Percentiles rank a stretch among this genome's conserved stretches.
phyloP scores from a whole-genome alignment of 1,140 invertebrate species.

The Artemia franciscana region DNA sequence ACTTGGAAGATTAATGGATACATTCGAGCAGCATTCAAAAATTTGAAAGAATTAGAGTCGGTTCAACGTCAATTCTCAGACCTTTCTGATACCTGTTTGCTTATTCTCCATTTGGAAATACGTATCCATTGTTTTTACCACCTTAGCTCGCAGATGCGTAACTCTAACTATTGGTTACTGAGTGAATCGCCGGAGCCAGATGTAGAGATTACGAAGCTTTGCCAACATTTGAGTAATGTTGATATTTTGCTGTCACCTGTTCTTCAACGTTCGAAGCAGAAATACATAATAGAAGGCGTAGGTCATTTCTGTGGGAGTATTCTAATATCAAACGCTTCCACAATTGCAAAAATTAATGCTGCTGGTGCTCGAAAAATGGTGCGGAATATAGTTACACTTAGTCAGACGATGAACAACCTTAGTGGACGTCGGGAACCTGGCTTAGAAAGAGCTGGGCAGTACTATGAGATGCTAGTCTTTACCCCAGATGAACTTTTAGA shows the following conservation, averaged over 20 bases:
- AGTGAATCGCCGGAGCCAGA: background rate
- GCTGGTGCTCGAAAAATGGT: background rate
- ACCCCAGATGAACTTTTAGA: background rate
- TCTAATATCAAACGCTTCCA: background rate
- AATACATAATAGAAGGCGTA: background rate
- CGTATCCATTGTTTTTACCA: background rate
- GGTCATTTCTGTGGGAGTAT: background rate
- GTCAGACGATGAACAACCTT: background rate
- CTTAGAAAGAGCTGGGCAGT: background rate
- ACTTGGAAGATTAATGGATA: background rate
- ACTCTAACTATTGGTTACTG: background rate
- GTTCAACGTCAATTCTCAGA: background rate
- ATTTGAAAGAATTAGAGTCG: background rate
- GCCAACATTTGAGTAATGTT: background rate
- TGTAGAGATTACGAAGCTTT: background rate
- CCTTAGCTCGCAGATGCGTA: background rate
- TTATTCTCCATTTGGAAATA: background rate
- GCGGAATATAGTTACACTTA: background rate
- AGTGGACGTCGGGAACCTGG: background rate
- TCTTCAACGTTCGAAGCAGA: background rate
- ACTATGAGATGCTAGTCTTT: background rate
- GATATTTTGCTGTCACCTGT: background rate
- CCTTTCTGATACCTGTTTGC: background rate
- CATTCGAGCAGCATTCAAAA: background rate
- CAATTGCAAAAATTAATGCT: background rate